Conservation (phyloP, 2,888 invertebrate species). For the Andrena trimmerana region DNA sequence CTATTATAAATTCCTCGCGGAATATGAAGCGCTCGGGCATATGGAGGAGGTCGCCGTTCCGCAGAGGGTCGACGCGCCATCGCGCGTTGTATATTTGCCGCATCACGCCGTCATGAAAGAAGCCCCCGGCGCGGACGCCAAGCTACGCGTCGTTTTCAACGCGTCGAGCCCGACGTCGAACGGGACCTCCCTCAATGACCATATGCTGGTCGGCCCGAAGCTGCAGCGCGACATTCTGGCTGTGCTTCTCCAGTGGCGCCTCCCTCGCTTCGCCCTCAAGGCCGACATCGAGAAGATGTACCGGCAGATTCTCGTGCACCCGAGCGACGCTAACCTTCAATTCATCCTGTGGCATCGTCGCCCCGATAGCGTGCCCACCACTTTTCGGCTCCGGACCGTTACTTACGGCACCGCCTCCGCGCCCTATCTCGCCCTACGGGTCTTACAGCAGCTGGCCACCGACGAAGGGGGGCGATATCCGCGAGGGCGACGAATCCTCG, state of each 20-base stretch:
- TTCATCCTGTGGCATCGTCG: background rate
- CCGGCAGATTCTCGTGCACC: background rate
- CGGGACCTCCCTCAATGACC: background rate
- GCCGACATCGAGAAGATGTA: background rate
- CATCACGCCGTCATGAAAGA: background rate
- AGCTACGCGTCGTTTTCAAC: background rate
- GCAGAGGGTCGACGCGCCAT: background rate
- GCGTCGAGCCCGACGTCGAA: background rate
- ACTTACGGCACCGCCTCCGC: background rate
- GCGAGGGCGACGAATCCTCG: background rate
- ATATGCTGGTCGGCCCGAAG: background rate
- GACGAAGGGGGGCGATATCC: background rate
- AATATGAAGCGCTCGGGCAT: background rate
- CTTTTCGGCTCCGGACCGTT: background rate
- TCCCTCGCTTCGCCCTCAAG: background rate
- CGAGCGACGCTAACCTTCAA: background rate
- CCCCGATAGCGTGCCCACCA: accelerated
- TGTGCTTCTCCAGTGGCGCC: background rate
- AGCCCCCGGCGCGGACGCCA: background rate
- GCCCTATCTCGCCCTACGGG: background rate
- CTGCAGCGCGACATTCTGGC: background rate
- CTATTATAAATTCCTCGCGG: background rate
- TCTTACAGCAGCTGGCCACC: accelerated
- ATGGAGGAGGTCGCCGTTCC: background rate
- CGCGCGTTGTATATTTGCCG: background rate